Percentiles rank a stretch among this genome's conserved stretches.
Evolutionary conservation across 2,113 vertebrate species (phyloP).

Genomic region (Chloropsis hardwickii): DNA sequence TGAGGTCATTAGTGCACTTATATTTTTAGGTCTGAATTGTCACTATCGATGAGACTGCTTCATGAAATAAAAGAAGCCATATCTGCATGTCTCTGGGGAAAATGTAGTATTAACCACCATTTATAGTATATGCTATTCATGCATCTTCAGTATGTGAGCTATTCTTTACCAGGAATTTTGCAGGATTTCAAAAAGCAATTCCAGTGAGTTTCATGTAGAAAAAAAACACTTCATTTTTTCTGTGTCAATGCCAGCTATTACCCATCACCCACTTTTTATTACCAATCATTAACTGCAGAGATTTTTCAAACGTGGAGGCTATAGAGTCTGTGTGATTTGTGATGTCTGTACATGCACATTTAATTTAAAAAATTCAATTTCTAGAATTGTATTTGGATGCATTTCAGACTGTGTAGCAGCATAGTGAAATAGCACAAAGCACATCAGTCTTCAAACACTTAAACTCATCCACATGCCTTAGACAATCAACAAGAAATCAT

Average conservation of each 20-base stretch:
- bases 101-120: not conserved
- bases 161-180: not conserved
- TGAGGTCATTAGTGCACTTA: not conserved
- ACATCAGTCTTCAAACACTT: not conserved
- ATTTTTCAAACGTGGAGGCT: not conserved
- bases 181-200: not conserved
- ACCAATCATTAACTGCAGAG: not conserved
- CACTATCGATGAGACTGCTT: not conserved
- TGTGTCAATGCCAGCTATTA: not conserved
- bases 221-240: not conserved
- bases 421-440: not conserved
- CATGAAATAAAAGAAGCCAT: not conserved
- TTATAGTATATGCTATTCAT: not conserved
- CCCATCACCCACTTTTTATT: not conserved
- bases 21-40: slow-evolving; percentile 44
- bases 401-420: not conserved
- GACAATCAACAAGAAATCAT: not conserved
- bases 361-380: not conserved
- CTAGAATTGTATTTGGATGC: not conserved
- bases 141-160: not conserved
- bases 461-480: not conserved
- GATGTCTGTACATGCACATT: not conserved
- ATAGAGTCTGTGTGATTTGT: not conserved
- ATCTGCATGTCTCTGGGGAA: not conserved
- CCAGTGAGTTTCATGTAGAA: not conserved